These are phyloP conservation scores for Apus apus DNA, from an alignment of 2,113 vertebrate species.

Conservation along the genomic window DNA sequence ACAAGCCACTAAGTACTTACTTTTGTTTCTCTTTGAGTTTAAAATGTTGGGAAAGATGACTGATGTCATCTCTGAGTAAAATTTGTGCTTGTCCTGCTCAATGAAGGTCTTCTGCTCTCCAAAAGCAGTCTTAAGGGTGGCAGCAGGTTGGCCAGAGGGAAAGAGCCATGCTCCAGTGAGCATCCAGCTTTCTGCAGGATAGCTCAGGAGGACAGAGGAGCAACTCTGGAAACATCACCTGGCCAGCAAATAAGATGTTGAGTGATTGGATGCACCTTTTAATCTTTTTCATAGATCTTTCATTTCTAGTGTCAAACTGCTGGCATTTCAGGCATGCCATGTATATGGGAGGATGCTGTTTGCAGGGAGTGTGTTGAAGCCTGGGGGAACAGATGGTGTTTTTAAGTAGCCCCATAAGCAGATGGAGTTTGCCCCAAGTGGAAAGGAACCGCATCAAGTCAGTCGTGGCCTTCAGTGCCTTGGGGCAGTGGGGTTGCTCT, in stretches of 20 bases:
- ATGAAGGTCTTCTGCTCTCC: neutral
- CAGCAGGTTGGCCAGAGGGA: neutral
- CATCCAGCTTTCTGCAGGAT: neutral
- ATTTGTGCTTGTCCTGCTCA: neutral
- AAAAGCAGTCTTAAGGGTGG: neutral
- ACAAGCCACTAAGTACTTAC: neutral
- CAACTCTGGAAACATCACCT: neutral
- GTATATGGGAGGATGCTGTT: neutral
- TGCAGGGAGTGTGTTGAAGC: neutral
- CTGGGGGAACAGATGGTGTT: neutral
- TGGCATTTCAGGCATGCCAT: neutral
- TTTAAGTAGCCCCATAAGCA: neutral
- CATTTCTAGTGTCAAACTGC: neutral
- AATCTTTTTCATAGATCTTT: neutral
- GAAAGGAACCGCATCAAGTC: neutral
- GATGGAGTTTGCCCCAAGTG: neutral
- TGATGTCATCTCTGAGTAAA: neutral
- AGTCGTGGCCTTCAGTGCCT: rapidly evolving
- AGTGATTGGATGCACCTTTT: neutral
- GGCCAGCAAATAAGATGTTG: neutral
- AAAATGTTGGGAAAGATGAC: neutral
- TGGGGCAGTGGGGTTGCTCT: neutral
- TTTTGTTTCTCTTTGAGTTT: neutral
- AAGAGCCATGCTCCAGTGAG: rapidly evolving
- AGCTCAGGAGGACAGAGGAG: neutral